Conservation (phyloP, 2,797 vertebrate species). For the Neoniphon sammara region DNA sequence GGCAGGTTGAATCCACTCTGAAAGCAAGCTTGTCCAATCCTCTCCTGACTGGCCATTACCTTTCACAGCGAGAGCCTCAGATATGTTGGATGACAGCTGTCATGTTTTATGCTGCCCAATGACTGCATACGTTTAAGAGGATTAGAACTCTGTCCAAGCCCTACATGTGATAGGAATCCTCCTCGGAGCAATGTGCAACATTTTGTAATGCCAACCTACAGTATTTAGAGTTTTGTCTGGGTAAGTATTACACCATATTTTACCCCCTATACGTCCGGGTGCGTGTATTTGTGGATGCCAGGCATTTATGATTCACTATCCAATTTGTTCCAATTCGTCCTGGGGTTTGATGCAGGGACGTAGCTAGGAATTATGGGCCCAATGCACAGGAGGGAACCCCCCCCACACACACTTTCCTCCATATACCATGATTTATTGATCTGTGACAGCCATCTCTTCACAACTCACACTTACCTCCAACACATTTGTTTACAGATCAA, state of each 20-base stretch:
- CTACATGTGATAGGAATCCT: conserved; percentile 26
- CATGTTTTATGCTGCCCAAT: conserved; percentile 35
- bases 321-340: conserved; percentile 33
- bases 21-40: conserved; percentile 44
- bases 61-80: conserved; percentile 35
- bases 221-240: background rate
- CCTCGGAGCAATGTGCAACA: background rate
- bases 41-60: conserved; percentile 45
- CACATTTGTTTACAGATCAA: too few species aligned
- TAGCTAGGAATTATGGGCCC: conserved; percentile 29
- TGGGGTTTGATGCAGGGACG: conserved; percentile 13
- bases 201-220: conserved; percentile 4
- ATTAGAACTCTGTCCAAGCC: conserved; percentile 38
- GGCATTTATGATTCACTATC: conserved; percentile 25
- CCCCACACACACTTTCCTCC: too few species aligned
- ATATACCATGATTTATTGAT: too few species aligned
- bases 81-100: conserved; percentile 57
- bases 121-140: conserved; percentile 37
- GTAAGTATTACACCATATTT: background rate
- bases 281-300: background rate
- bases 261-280: background rate
- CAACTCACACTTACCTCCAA: too few species aligned
- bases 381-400: background rate
- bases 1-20: conserved; percentile 53
- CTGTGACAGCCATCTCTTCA: too few species aligned